A percentile compares a stretch with the other conserved stretches of the same genome.
These are phyloP conservation scores for Caenorhabditis sp. DNA, from an alignment of 2,888 invertebrate species.

Conservation along the genomic window DNA sequence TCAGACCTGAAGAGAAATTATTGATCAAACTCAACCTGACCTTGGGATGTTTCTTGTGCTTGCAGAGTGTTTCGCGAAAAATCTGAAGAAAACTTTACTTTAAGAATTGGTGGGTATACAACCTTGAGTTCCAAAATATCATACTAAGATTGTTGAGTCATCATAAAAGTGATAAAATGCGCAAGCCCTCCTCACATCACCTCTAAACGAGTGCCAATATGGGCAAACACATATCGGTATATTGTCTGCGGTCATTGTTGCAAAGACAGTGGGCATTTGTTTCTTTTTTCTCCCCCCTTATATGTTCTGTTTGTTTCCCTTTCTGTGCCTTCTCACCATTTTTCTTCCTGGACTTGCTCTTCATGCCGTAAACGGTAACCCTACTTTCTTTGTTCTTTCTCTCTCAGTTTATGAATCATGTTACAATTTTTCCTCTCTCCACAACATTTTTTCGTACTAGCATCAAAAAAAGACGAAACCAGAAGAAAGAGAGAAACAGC, in stretches of 20 bases:
- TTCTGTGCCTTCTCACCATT: too few relatives aligned
- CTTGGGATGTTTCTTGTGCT: too few relatives aligned
- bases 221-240: constrained; percentile 38
- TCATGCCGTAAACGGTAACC: constrained; percentile 45
- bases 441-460: constrained; percentile 45
- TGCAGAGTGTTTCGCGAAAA: too few relatives aligned
- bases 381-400: constrained; percentile 11
- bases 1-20: too few relatives aligned
- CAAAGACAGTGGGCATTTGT: constrained; percentile 22
- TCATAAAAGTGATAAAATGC: constrained; percentile 38
- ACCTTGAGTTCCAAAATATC: constrained; percentile 9
- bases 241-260: constrained; percentile 4
- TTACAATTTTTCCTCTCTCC: constrained; percentile 27
- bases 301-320: constrained; percentile 13
- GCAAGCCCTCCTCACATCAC: constrained; percentile 24
- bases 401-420: constrained; percentile 52
- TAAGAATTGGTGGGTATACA: too few relatives aligned
- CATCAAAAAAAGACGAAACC: constrained; percentile 6
- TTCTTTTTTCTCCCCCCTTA: constrained; percentile 4
- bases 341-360: constrained; percentile 22
- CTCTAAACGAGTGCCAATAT: constrained; percentile 48
- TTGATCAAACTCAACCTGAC: too few relatives aligned
- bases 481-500: constrained; percentile 17
- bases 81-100: too few relatives aligned
- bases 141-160: constrained; percentile 32